Percentiles rank a stretch among this genome's conserved stretches.
phyloP scores from a whole-genome alignment of 1,140 invertebrate genomes.

The Cydia pomonella region DNA sequence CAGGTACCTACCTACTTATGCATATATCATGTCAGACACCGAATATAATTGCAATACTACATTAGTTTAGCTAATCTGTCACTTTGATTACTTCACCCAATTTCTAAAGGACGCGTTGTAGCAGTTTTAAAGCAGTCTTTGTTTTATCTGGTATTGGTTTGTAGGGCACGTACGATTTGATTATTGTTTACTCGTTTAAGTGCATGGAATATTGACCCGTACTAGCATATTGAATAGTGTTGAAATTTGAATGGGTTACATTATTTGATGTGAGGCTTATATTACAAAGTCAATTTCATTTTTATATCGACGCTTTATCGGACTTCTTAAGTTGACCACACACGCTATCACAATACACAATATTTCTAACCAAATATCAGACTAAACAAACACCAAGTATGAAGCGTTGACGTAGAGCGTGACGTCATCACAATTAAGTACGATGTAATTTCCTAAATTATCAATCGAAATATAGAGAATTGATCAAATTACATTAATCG shows the following conservation, averaged over 20 bases:
- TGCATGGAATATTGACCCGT: neutral
- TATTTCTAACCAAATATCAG: neutral
- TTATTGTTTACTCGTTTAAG: neutral
- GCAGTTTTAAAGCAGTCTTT: neutral
- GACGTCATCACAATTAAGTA: too few species aligned
- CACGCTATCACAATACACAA: neutral
- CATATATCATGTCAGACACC: too few species aligned
- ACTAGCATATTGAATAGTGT: neutral
- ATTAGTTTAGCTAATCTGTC: too few species aligned
- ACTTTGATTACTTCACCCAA: too few species aligned
- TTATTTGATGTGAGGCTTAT: neutral
- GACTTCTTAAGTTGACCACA: neutral
- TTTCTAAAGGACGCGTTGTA: neutral
- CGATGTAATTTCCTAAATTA: too few species aligned
- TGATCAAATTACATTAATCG: too few species aligned
- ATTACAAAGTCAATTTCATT: slow-evolving; percentile 2
- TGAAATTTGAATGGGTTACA: neutral
- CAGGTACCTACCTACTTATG: too few species aligned
- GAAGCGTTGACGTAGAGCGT: too few species aligned
- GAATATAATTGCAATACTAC: too few species aligned
- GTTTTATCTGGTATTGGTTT: neutral
- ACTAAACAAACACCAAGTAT: too few species aligned
- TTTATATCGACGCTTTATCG: neutral
- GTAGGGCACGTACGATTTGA: neutral
- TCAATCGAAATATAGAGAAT: too few species aligned